A percentile compares a stretch with the other conserved stretches of the same genome.
These are phyloP conservation scores for Trichonephila clavata DNA, from an alignment of 1,140 invertebrate species.

Conservation along the genomic window DNA sequence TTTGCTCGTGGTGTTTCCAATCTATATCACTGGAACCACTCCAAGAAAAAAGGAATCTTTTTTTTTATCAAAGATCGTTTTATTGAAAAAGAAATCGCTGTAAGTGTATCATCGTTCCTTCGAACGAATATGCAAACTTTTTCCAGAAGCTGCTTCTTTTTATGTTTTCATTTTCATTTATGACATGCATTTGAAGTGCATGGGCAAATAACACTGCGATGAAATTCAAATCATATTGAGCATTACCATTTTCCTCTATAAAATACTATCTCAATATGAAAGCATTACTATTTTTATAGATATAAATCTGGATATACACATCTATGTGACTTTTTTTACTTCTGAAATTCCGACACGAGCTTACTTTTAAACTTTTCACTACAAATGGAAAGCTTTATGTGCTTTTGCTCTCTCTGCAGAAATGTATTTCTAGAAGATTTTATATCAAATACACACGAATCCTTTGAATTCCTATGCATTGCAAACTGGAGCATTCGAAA, in stretches of 20 bases:
- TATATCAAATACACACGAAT: neutral
- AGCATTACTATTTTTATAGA: neutral
- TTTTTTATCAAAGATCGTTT: neutral
- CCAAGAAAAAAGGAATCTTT: neutral
- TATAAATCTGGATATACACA: neutral
- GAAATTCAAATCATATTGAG: slow-evolving; percentile 39
- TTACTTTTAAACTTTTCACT: slow-evolving; percentile 13
- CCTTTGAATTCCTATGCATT: too few species aligned
- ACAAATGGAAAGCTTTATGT: neutral
- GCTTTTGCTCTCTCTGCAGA: neutral
- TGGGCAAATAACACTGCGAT: slow-evolving; percentile 21
- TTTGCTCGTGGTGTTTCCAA: neutral
- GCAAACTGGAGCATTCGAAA: too few species aligned
- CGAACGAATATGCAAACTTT: slow-evolving; percentile 5
- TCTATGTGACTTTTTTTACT: neutral
- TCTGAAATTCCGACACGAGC: neutral
- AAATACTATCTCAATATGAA: neutral
- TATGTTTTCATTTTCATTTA: neutral
- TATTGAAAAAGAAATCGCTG: slow-evolving; percentile 4
- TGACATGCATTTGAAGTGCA: neutral
- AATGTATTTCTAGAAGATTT: neutral
- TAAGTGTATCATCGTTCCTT: neutral
- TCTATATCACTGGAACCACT: neutral
- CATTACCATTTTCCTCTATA: slow-evolving; percentile 3
- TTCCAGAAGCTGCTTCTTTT: neutral